Conservation (phyloP, 2,888 invertebrate genomes). For the Adelognathus sp. region DNA sequence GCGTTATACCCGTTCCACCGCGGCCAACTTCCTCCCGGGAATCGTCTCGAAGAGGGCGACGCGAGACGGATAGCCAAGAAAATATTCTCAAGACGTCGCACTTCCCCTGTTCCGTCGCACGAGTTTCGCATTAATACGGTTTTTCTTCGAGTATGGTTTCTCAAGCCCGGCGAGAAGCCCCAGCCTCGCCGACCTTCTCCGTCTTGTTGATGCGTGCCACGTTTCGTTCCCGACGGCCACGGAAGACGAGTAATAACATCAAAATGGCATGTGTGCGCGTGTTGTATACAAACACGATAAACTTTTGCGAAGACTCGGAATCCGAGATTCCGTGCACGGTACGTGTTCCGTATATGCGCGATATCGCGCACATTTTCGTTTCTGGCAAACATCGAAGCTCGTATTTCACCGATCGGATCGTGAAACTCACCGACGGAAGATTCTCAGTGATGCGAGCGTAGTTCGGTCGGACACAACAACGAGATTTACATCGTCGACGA, state of each 20-base stretch:
- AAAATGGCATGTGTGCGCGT: constrained; percentile 45
- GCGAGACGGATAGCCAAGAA: constrained; percentile 50
- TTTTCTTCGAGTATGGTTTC: constrained; percentile 41
- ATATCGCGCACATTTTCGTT: constrained; percentile 14
- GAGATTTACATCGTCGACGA: constrained; percentile 13
- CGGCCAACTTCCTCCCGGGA: constrained; percentile 37
- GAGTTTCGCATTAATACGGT: constrained; percentile 60
- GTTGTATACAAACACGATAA: not conserved
- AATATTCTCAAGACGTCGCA: constrained; percentile 58
- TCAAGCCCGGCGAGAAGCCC: constrained; percentile 7
- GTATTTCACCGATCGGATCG: not conserved
- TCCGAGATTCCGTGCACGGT: not conserved
- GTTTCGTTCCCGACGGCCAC: constrained; percentile 53
- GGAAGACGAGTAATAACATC: constrained; percentile 52
- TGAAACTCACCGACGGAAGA: constrained; percentile 16
- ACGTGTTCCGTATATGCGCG: no score
- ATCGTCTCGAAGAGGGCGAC: constrained; percentile 23
- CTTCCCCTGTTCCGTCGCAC: constrained; percentile 49
- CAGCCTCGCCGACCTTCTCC: no score
- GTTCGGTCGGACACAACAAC: constrained; percentile 48
- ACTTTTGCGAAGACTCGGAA: constrained; percentile 9
- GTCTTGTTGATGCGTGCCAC: constrained; percentile 49
- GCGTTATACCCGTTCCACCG: constrained; percentile 7
- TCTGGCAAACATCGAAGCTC: constrained; percentile 17
- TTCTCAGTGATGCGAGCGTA: constrained; percentile 44